Evolutionary conservation across 2,888 invertebrate species (phyloP).

Genomic region (Drosophila anomalata): DNA sequence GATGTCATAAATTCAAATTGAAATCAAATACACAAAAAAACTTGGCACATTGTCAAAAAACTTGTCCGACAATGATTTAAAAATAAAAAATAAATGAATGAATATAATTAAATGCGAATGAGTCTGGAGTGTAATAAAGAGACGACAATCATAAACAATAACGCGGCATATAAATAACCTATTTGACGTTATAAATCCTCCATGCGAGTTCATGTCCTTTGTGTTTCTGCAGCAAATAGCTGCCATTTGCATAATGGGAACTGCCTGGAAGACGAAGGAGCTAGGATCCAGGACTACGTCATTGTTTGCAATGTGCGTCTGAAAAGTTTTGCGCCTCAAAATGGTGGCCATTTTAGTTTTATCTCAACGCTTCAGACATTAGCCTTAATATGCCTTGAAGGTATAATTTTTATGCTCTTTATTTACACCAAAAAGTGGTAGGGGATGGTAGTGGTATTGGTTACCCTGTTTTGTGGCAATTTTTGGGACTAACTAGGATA

Average conservation of each 20-base stretch:
- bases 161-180: constrained; percentile 56
- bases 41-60: constrained; percentile 31
- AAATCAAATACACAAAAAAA: constrained; percentile 42
- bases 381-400: constrained; percentile 48
- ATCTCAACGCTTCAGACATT: constrained; percentile 48
- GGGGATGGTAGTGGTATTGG: background rate
- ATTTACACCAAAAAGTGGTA: constrained; percentile 29
- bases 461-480: constrained; percentile 17
- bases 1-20: constrained; percentile 33
- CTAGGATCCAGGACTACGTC: constrained; percentile 39
- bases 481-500: background rate
- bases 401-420: constrained; percentile 62
- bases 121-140: constrained; percentile 18
- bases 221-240: constrained; percentile 42
- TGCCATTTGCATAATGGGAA: constrained; percentile 46
- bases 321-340: constrained; percentile 40
- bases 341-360: constrained; percentile 27
- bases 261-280: constrained; percentile 26
- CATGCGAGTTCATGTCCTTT: constrained; percentile 26
- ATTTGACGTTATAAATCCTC: constrained; percentile 55
- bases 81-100: constrained; percentile 14
- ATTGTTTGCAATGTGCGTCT: constrained; percentile 55
- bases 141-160: constrained; percentile 48
- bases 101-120: constrained; percentile 29
- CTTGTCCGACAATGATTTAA: constrained; percentile 13